Evolutionary conservation across 2,888 invertebrate species (phyloP).

Genomic region (Agrilus mali): DNA sequence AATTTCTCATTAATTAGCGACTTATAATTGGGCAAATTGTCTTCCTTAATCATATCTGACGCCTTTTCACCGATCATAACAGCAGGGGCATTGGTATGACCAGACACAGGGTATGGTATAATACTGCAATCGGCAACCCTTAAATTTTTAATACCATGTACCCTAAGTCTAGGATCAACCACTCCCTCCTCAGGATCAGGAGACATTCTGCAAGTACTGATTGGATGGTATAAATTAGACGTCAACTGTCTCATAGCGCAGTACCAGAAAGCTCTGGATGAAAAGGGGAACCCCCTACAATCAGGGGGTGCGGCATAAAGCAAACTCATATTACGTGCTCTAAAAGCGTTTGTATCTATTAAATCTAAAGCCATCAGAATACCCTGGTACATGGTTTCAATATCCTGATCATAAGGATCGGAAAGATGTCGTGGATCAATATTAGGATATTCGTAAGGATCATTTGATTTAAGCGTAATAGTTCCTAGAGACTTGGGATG

Average conservation of each 20-base stretch:
- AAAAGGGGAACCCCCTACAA: constrained; percentile 29
- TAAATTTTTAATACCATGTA: constrained; percentile 36
- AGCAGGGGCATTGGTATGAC: constrained; percentile 38
- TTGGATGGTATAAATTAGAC: constrained; percentile 35
- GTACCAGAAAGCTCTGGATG: constrained; percentile 35
- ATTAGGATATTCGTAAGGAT: constrained; percentile 21
- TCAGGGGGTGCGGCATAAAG: constrained; percentile 40
- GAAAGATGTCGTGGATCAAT: constrained; percentile 20
- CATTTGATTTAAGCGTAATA: constrained; percentile 18
- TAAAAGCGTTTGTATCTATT: constrained; percentile 42
- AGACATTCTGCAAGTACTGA: constrained; percentile 43
- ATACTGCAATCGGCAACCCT: constrained; percentile 41
- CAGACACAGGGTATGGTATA: constrained; percentile 38
- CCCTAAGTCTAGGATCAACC: constrained; percentile 38
- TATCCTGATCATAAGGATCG: constrained; percentile 43
- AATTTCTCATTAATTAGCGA: no score
- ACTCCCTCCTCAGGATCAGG: constrained; percentile 34
- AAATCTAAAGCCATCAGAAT: constrained; percentile 31
- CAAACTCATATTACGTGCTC: constrained; percentile 40
- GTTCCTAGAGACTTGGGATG: constrained; percentile 21
- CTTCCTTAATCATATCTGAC: constrained; percentile 34
- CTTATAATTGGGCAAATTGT: no score
- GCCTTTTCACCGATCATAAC: constrained; percentile 43
- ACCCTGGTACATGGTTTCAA: constrained; percentile 45
- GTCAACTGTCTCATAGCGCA: constrained; percentile 35